Evolutionary conservation across 2,888 invertebrate genomes (phyloP).

Genomic region (Lasioglossum oenotherae): DNA sequence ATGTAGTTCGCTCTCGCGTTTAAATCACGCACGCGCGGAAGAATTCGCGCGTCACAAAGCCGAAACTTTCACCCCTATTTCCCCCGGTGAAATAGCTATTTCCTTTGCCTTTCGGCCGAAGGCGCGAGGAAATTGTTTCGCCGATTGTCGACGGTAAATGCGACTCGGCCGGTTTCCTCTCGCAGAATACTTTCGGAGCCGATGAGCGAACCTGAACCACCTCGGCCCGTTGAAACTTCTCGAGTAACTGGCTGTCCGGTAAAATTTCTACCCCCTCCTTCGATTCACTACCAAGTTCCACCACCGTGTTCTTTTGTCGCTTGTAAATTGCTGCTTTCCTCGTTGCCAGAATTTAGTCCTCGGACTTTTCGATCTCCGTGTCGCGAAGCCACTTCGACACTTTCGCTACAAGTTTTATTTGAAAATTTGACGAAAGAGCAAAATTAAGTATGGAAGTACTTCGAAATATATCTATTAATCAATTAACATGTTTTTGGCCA

Average conservation of each 20-base stretch:
- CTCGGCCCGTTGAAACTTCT: not conserved
- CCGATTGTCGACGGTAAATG: conserved; percentile 53
- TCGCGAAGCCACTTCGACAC: not conserved
- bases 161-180: conserved; percentile 30
- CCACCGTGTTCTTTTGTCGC: not conserved
- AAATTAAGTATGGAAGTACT: too few species aligned
- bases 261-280: not conserved
- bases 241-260: not conserved
- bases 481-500: not conserved
- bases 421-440: too few species aligned
- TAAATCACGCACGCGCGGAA: conserved; percentile 10
- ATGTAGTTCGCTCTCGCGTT: not conserved
- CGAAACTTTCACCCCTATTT: conserved; percentile 44
- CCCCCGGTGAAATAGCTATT: conserved; percentile 39
- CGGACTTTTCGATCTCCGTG: not conserved
- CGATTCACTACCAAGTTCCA: not conserved
- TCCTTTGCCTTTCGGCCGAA: conserved; percentile 39
- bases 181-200: conserved; percentile 25
- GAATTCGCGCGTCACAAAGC: conserved; percentile 19
- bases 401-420: too few species aligned
- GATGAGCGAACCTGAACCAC: not conserved
- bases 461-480: too few species aligned
- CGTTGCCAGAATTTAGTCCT: not conserved
- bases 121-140: conserved; percentile 57
- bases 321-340: not conserved